Conservation (phyloP, 2,113 vertebrate genomes). For the Rhinogobius similis region DNA sequence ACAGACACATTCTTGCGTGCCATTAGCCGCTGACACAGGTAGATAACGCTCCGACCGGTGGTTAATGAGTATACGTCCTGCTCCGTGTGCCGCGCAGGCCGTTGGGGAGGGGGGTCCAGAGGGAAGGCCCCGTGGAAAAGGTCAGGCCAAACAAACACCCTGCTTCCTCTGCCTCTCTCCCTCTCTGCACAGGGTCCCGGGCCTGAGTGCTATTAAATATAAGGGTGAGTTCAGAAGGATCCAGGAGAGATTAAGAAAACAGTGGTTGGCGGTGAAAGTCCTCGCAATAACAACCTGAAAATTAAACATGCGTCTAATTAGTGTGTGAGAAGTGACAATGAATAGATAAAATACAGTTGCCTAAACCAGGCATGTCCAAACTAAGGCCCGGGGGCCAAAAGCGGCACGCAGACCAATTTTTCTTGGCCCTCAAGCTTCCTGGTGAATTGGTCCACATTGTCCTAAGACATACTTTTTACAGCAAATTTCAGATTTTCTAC, state of each 20-base stretch:
- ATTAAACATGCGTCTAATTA: too few species aligned
- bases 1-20: not conserved
- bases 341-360: too few species aligned
- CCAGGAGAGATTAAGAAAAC: not conserved
- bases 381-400: too few species aligned
- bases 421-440: too few species aligned
- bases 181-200: conserved; percentile 11
- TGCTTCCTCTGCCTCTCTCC: conserved; percentile 36
- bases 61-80: conserved; percentile 14
- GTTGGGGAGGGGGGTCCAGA: conserved; percentile 25
- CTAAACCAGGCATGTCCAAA: too few species aligned
- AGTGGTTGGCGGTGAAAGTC: not conserved
- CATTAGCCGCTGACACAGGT: not conserved
- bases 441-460: too few species aligned
- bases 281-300: too few species aligned
- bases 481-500: too few species aligned
- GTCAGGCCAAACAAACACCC: conserved; percentile 58
- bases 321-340: too few species aligned
- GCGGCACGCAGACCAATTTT: too few species aligned
- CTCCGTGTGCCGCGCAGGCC: conserved; percentile 4
- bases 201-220: not conserved
- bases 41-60: not conserved
- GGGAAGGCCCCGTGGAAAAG: conserved; percentile 33
- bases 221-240: not conserved
- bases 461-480: too few species aligned